Evolutionary conservation across 2,113 vertebrate species (phyloP).

Genomic region (Phocoena phocoena): DNA sequence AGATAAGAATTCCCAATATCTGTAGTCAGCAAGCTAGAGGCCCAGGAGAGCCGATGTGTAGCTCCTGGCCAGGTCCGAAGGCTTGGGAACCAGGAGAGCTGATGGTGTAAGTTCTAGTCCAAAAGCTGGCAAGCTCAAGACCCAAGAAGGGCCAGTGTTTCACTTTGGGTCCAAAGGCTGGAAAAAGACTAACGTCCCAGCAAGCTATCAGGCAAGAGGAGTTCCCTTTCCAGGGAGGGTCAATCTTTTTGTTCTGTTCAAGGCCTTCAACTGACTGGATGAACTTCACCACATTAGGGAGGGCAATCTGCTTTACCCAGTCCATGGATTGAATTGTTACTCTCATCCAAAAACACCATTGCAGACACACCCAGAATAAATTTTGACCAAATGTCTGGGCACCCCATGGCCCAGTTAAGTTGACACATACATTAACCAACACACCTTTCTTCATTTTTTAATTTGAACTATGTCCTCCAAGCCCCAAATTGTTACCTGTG

Average conservation of each 20-base stretch:
- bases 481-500: neutral
- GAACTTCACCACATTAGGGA: neutral
- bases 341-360: neutral
- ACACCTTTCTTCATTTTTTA: neutral
- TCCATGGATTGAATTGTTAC: neutral
- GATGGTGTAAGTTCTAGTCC: neutral
- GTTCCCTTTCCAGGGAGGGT: neutral
- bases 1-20: neutral
- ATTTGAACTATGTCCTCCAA: neutral
- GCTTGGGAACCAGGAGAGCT: neutral
- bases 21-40: neutral
- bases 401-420: neutral
- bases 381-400: neutral
- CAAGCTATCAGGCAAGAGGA: neutral
- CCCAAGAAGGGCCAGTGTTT: neutral
- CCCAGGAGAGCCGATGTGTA: neutral
- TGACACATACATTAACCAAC: neutral
- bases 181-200: neutral
- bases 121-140: neutral
- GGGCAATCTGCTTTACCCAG: neutral
- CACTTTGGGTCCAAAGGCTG: neutral
- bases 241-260: neutral
- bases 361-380: neutral
- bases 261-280: neutral
- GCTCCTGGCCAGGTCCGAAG: neutral